Base-by-base conservation (phyloP, 2,888 invertebrate genomes). In the Seira musarum region DNA sequence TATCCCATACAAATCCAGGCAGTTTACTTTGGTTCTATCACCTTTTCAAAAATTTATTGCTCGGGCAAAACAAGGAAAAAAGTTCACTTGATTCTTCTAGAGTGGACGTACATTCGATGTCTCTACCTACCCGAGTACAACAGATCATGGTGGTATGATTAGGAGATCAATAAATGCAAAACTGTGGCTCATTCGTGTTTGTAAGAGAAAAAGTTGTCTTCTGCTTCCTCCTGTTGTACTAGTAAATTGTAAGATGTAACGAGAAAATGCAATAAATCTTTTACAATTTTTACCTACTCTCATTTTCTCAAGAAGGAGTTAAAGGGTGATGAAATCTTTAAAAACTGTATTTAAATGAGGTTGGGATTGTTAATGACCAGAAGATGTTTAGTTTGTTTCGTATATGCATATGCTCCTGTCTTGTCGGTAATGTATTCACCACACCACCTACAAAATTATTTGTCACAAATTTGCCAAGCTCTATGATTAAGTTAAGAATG, bases 401-500 rank as follows among this genome's bases (percentile, higher is more conserved):
- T 8, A n/a, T 30, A 8, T 30, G 8, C 30, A 2, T 30, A 30
- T 22, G 19, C 21, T 64, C 40, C 40, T 73, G 63, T 60, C n/a
- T 65, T 64, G n/a, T 69, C 3, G 2, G 8, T 30, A 30, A 30
- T 30, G 30, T 2, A 30, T 30, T 30, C 30, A 30, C 30, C 30
- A n/a, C n/a, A 30, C 30, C 30, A 30, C 30, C 30, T 30, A 30
- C 30, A 30, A 30, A 30, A 30, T 30, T 53, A 71, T 78, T 78
- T 78, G 78, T 78, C 78, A 71, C 78, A 78, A 78, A 78, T 78
- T 78, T 78, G 78, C 71, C 78, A 71, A 57, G 22, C 30, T 30
- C 30, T 30, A 30, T 30, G 30, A 30, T 30, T 30, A 30, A 30
- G 30, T 30, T 30, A 8, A 8, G 30, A 30, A n/a, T n/a, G n/a